A percentile compares a stretch with the other conserved stretches of the same genome.
These are phyloP conservation scores for Drosophila neonasuta DNA, from an alignment of 2,888 invertebrate genomes.

Conservation along the genomic window DNA sequence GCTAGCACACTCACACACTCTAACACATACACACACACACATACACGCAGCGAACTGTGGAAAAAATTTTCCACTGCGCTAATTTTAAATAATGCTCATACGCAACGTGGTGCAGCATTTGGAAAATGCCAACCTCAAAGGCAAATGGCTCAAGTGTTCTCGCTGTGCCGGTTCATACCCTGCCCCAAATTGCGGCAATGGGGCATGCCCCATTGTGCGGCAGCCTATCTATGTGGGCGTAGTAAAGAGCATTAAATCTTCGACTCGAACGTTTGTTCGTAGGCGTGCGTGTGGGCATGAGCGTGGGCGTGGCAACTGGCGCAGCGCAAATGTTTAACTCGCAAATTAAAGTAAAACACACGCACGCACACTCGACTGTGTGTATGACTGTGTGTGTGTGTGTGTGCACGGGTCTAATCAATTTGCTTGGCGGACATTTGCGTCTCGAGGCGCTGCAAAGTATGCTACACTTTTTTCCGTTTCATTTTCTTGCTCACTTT, in stretches of 20 bases:
- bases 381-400: constrained; percentile 15
- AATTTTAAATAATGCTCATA: constrained; percentile 68
- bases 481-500: constrained; percentile 7
- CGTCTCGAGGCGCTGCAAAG: constrained; percentile 48
- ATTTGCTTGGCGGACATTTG: constrained; percentile 58
- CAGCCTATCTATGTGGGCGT: neutral
- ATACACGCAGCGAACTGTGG: constrained; percentile 26
- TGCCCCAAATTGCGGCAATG: neutral
- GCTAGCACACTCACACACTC: constrained; percentile 23
- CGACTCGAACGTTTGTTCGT: neutral
- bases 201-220: neutral
- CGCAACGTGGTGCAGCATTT: constrained; percentile 57
- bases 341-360: constrained; percentile 50
- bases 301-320: constrained; percentile 41
- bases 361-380: constrained; percentile 2
- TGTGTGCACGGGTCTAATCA: constrained; percentile 54
- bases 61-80: constrained; percentile 60
- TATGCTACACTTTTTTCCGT: constrained; percentile 49
- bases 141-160: constrained; percentile 59
- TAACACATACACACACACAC: neutral
- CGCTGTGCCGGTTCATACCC: neutral
- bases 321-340: constrained; percentile 37
- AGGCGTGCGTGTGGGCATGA: neutral
- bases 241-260: neutral
- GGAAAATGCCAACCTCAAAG: constrained; percentile 53